Conservation (phyloP, 2,113 vertebrate genomes). For the Corythaeola cristata region DNA sequence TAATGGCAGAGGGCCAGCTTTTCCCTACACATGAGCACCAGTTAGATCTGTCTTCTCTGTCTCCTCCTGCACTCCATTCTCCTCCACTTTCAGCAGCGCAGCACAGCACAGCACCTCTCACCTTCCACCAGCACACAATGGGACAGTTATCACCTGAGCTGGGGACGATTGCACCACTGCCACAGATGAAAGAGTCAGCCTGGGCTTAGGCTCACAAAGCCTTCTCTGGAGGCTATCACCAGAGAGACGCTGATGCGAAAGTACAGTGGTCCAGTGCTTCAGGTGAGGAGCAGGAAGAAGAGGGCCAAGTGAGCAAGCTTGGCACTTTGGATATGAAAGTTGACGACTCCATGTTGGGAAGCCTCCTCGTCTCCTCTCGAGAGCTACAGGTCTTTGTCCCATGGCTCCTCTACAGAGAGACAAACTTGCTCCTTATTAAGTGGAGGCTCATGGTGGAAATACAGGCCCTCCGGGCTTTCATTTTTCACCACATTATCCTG, state of each 20-base stretch:
- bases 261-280: background rate
- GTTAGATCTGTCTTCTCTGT: background rate
- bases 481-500: background rate
- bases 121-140: accelerated
- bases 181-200: background rate
- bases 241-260: background rate
- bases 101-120: background rate
- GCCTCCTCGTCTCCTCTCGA: background rate
- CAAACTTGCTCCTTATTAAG: background rate
- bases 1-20: background rate
- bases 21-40: background rate
- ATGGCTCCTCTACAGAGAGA: background rate
- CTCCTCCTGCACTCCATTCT: background rate
- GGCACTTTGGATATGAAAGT: background rate
- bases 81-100: background rate
- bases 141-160: background rate
- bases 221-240: background rate
- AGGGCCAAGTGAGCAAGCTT: background rate
- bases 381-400: background rate
- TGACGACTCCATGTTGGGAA: accelerated
- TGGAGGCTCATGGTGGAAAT: background rate
- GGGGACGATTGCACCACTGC: background rate
- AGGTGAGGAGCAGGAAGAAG: background rate
- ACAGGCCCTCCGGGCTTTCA: background rate
- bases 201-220: background rate